Evolutionary conservation across 1,140 invertebrate species (phyloP).

Genomic region (Prorops nasuta): DNA sequence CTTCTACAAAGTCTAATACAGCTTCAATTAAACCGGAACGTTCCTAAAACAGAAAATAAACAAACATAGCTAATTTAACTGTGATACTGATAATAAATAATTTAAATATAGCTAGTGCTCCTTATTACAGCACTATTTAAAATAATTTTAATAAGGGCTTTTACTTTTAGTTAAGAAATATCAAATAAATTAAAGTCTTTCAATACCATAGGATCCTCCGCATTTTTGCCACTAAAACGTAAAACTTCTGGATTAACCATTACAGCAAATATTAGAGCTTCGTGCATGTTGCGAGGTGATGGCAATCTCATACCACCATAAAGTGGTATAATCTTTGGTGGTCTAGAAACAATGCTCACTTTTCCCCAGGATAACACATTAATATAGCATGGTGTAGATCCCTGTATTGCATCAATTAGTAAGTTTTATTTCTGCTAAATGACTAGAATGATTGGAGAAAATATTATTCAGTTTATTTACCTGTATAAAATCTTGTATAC

Average conservation of each 20-base stretch:
- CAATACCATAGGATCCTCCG: conserved; percentile 61
- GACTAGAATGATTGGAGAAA: too few species aligned
- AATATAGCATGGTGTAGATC: conserved; percentile 58
- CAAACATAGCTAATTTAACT: too few species aligned
- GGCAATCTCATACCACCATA: conserved; percentile 70
- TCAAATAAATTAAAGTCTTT: neutral
- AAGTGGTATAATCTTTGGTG: conserved; percentile 64
- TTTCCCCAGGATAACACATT: conserved; percentile 73
- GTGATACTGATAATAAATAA: too few species aligned
- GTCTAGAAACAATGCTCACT: conserved; percentile 64
- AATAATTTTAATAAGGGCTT: conserved; percentile 8
- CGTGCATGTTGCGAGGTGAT: conserved; percentile 61
- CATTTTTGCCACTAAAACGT: conserved; percentile 66
- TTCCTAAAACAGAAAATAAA: conserved; percentile 54
- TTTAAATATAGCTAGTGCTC: neutral
- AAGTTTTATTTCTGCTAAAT: too few species aligned
- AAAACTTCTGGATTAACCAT: conserved; percentile 71
- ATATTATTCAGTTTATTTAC: conserved; percentile 30
- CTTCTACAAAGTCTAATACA: conserved; percentile 69
- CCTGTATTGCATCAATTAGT: conserved; percentile 29
- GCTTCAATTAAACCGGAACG: conserved; percentile 64
- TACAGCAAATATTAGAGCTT: conserved; percentile 66
- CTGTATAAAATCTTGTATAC: conserved; percentile 66
- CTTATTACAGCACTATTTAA: too few species aligned
- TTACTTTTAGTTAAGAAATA: neutral